These are phyloP conservation scores for Baryphthengus martii DNA, from an alignment of 2,113 vertebrate species.

Conservation along the genomic window DNA sequence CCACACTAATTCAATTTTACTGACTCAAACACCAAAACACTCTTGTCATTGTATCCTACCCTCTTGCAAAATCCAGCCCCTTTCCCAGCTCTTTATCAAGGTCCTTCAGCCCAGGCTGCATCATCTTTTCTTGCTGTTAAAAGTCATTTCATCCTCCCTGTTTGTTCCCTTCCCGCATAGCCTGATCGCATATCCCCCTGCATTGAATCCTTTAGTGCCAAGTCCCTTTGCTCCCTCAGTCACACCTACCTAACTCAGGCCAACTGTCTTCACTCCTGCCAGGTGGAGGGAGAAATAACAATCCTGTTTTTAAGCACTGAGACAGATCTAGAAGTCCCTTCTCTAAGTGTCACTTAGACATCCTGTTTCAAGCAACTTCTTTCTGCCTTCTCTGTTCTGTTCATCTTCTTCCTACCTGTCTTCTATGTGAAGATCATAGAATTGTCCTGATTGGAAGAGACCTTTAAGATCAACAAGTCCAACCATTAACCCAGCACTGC, in stretches of 20 bases:
- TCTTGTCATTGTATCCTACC: background rate
- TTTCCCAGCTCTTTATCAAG: background rate
- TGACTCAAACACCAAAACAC: background rate
- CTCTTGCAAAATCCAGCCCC: background rate
- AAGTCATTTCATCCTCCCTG: background rate
- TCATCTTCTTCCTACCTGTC: background rate
- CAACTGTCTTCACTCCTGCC: background rate
- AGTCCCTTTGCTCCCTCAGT: background rate
- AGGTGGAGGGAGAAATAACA: background rate
- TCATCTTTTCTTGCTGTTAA: background rate
- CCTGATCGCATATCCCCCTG: background rate
- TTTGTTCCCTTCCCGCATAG: background rate
- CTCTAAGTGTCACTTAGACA: background rate
- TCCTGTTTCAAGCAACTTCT: background rate
- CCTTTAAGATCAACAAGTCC: too few relatives aligned
- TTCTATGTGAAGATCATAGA: background rate
- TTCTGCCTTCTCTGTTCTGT: background rate
- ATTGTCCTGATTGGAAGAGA: too few relatives aligned
- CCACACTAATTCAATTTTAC: background rate
- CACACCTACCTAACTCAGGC: background rate
- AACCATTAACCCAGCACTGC: too few relatives aligned
- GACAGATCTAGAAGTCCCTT: background rate
- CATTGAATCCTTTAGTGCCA: background rate
- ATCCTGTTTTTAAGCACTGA: background rate
- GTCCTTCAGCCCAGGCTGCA: background rate